These are phyloP conservation scores for Philaenus spumarius DNA, from an alignment of 1,140 invertebrate species.

Conservation along the genomic window DNA sequence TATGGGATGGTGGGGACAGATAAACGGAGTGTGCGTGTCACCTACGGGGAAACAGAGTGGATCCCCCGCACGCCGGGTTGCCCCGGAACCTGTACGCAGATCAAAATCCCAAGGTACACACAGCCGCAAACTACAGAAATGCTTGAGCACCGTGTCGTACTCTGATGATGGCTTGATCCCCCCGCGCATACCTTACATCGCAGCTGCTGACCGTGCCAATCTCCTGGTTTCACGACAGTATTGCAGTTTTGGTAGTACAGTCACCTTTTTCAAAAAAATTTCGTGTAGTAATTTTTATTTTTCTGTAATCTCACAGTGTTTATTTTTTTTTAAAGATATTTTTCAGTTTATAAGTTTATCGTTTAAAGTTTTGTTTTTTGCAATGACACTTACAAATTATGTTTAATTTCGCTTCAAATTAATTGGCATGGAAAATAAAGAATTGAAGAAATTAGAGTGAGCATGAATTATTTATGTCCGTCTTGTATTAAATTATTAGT, in stretches of 20 bases:
- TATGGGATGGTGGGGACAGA: constrained; percentile 19
- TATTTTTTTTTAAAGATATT: background rate
- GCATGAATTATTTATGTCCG: no score
- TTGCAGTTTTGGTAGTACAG: constrained; percentile 88
- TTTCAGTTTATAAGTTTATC: background rate
- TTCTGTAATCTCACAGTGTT: background rate
- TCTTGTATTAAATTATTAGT: no score
- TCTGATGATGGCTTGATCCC: constrained; percentile 50
- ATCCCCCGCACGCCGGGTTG: constrained; percentile 37
- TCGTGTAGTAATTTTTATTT: background rate
- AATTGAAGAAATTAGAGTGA: no score
- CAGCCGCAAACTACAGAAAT: constrained; percentile 72
- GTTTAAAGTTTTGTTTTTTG: background rate
- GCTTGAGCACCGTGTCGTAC: constrained; percentile 71
- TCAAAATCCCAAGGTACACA: constrained; percentile 81
- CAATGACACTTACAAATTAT: constrained; percentile 10
- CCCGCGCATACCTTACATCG: constrained; percentile 45
- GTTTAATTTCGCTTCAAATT: no score
- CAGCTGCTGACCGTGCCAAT: constrained; percentile 49
- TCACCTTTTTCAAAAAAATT: constrained; percentile 31
- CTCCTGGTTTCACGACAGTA: constrained; percentile 76
- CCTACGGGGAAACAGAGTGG: constrained; percentile 27
- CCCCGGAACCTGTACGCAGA: constrained; percentile 49
- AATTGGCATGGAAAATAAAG: no score
- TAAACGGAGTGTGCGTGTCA: constrained; percentile 31